Evolutionary conservation across 2,888 invertebrate species (phyloP).

Genomic region (Lasioglossum figueresi): DNA sequence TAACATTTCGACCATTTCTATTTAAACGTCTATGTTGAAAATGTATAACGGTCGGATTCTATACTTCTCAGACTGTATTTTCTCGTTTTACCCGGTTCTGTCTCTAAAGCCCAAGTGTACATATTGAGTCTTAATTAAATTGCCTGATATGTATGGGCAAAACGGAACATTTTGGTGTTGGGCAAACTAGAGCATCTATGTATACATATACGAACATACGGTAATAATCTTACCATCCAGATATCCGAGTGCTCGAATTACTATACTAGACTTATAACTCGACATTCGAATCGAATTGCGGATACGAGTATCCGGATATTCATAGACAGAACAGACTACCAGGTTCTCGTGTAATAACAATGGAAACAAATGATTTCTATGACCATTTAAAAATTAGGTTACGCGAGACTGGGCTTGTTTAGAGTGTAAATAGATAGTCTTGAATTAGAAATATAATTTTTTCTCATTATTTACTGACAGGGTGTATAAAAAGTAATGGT

Average conservation of each 20-base stretch:
- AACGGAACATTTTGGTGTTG: neutral
- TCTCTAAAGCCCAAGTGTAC: neutral
- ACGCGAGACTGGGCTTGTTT: neutral
- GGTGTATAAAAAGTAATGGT: too few species aligned
- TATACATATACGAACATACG: neutral
- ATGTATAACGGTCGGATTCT: neutral
- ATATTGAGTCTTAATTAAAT: neutral
- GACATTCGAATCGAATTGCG: neutral
- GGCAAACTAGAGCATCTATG: neutral
- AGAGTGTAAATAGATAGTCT: too few species aligned
- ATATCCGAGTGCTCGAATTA: neutral
- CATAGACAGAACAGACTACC: neutral
- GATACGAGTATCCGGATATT: neutral
- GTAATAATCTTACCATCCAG: neutral
- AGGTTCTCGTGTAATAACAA: neutral
- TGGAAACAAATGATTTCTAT: neutral
- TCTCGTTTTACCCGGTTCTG: neutral
- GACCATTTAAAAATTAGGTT: neutral
- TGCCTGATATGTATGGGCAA: neutral
- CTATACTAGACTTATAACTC: neutral
- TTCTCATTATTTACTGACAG: too few species aligned
- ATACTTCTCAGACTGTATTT: neutral
- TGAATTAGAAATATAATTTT: too few species aligned
- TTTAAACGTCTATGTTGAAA: neutral
- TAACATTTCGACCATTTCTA: neutral